phyloP scores from a whole-genome alignment of 2,888 invertebrate genomes.

The Erebia aethiops region DNA sequence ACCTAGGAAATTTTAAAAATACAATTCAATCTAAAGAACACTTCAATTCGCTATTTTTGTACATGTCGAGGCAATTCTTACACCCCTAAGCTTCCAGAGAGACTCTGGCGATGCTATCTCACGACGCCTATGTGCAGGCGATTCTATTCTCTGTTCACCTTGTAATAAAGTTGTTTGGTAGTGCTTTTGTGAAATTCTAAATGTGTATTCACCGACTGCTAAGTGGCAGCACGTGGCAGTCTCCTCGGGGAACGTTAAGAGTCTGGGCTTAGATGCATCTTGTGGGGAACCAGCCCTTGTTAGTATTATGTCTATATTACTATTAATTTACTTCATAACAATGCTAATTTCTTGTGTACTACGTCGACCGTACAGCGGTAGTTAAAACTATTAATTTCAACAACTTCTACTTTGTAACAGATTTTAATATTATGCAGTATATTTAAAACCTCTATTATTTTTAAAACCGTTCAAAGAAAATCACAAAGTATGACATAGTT shows the following conservation, averaged over 20 bases:
- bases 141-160: constrained; percentile 62
- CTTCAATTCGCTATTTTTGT: constrained; percentile 75
- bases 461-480: too few species aligned
- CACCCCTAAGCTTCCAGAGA: constrained; percentile 72
- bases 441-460: too few species aligned
- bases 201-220: constrained; percentile 66
- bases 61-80: constrained; percentile 75
- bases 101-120: constrained; percentile 65
- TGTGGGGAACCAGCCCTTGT: constrained; percentile 69
- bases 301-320: constrained; percentile 72
- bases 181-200: constrained; percentile 52
- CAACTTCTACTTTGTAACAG: not conserved
- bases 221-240: constrained; percentile 77
- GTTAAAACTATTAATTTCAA: not conserved
- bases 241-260: constrained; percentile 62
- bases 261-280: constrained; percentile 74
- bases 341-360: constrained; percentile 47
- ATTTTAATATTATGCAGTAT: not conserved
- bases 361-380: constrained; percentile 24
- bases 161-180: constrained; percentile 39
- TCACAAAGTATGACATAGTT: too few species aligned
- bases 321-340: constrained; percentile 69
- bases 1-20: constrained; percentile 47
- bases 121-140: constrained; percentile 50
- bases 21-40: constrained; percentile 67